Base-by-base conservation (phyloP, 2,797 vertebrate species). In the Erethizon dorsatum region DNA sequence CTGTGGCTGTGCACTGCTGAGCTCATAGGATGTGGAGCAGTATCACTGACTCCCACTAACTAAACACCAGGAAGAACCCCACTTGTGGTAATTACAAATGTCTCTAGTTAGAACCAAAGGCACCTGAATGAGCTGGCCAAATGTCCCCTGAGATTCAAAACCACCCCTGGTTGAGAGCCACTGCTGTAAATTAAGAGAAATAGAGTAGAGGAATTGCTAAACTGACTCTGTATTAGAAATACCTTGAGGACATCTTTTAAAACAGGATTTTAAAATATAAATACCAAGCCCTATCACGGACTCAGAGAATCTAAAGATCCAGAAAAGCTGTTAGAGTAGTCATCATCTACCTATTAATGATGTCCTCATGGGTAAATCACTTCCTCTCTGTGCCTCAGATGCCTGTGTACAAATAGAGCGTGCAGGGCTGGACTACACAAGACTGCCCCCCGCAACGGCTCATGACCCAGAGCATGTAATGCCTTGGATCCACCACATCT, bases 71-170 rank as follows among this genome's bases (percentile, higher is more conserved):
- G 26, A 54, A n/a, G 22, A 75, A 37, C 67, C 45, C 28, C 85
- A 59, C 71, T 56, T 90, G 54, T 65, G 63, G 52, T 41, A 20
- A 75, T 69, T 88, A 47, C 56, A 95, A 57, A 37, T 65, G 13
- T 90, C 57, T 92, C 63, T 8, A 69, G 65, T n/a, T 91, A 88
- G 71, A 85, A 91, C n/a, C 31, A 85, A 91, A 75, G 13, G 45
- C 52, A 86, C 33, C 22, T 24, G 24, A 71, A 26, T 24, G 26
- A 69, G 22, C 63, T 41, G 78, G 24, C 41, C 31, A 63, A 89
- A 83, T 91, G 52, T 52, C 59, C 11, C 47, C 24, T 69, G 12
- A 1, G 26, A 28, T 24, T 47, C 33, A 86, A 78, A 93, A 95
- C 0, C 3, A 3, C 5, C 41, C 31, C 10, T 9, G 3, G 33